Conservation (phyloP, 1,140 invertebrate species). For the silkworm (Bombyx mori) region ASM3026992v2 NC_085117.1:6367001-6367500, state of each 20-base stretch:
- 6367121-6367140: slow-evolving; percentile 38
- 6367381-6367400: slow-evolving; percentile 26
- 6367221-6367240: too few relatives aligned
- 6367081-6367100: slow-evolving; percentile 52
- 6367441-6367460: too few relatives aligned
- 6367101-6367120: slow-evolving; percentile 45
- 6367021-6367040: slow-evolving; percentile 50
- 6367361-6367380: slow-evolving; percentile 21
- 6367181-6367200: too few relatives aligned
- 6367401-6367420: slow-evolving; percentile 34
- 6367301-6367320: slow-evolving; percentile 46
- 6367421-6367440: too few relatives aligned
- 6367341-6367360: slow-evolving; percentile 47
- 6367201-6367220: too few relatives aligned
- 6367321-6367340: slow-evolving; percentile 35
- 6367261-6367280: slow-evolving; percentile 13
- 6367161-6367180: too few relatives aligned
- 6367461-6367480: too few relatives aligned
- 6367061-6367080: slow-evolving; percentile 35
- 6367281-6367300: slow-evolving; percentile 30
- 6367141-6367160: not conserved
- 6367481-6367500: too few relatives aligned
- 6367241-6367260: too few relatives aligned
- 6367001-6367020: slow-evolving; percentile 52
- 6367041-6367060: slow-evolving; percentile 43